Percentiles rank a stretch among this genome's conserved stretches.
phyloP scores from a whole-genome alignment of 1,140 invertebrate species.

The Hyles euphorbiae region DNA sequence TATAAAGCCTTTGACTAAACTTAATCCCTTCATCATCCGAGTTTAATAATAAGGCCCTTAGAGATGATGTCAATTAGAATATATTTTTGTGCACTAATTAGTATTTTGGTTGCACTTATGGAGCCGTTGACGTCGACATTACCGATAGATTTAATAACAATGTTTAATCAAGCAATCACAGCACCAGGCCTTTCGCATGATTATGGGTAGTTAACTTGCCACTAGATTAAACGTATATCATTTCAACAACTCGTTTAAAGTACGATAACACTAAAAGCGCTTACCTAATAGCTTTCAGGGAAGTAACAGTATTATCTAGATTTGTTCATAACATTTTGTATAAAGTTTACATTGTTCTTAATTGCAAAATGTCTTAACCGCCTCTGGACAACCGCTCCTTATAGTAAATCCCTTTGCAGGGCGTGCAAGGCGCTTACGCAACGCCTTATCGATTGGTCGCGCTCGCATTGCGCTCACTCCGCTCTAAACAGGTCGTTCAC shows the following conservation, averaged over 20 bases:
- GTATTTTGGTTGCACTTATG: no score
- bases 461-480: constrained; percentile 51
- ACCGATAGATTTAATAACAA: no score
- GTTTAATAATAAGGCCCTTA: no score
- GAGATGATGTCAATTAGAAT: no score
- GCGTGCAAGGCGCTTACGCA: constrained; percentile 48
- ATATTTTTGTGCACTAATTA: no score
- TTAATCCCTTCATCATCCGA: no score
- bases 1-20: no score
- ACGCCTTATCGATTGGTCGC: constrained; percentile 52
- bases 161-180: no score
- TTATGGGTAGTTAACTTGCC: no score
- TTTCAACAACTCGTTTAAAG: neutral
- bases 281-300: constrained; percentile 7
- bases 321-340: constrained; percentile 17
- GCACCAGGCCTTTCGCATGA: no score
- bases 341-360: constrained; percentile 4
- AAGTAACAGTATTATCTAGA: constrained; percentile 18
- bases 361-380: constrained; percentile 18
- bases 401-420: constrained; percentile 43
- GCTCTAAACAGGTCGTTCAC: constrained; percentile 52
- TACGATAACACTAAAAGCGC: constrained; percentile 1
- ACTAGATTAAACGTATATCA: no score
- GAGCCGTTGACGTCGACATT: no score
- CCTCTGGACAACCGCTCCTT: constrained; percentile 21